These are phyloP conservation scores for Urocynchramus pylzowi DNA, from an alignment of 2,113 vertebrate genomes.

Conservation along the genomic window DNA sequence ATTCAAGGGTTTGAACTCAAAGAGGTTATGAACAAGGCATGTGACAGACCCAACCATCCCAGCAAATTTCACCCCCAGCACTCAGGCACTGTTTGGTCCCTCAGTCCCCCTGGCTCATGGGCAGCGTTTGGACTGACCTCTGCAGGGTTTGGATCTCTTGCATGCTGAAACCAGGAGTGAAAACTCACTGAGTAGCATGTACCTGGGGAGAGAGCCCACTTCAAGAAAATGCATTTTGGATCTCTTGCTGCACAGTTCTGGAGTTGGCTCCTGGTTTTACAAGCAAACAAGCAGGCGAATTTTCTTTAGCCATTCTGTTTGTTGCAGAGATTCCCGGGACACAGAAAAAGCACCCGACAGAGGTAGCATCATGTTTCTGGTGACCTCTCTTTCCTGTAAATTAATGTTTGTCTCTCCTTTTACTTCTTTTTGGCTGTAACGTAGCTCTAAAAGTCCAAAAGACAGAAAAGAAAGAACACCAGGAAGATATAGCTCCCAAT, in stretches of 20 bases:
- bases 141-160: neutral
- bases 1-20: neutral
- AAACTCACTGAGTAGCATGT: rapidly evolving
- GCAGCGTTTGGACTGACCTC: neutral
- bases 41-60: rapidly evolving
- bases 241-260: neutral
- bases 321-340: neutral
- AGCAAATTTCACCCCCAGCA: neutral
- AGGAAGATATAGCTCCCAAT: neutral
- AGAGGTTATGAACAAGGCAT: neutral
- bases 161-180: neutral
- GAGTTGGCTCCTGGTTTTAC: neutral
- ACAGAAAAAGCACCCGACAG: neutral
- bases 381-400: neutral
- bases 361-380: neutral
- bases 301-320: neutral
- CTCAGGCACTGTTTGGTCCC: neutral
- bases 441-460: neutral
- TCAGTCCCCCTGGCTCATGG: rapidly evolving
- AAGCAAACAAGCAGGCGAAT: neutral
- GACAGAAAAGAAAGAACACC: neutral
- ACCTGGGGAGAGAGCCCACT: rapidly evolving
- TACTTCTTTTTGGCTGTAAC: neutral
- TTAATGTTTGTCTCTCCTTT: neutral
- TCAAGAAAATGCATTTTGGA: neutral